Percentiles rank a stretch among this genome's conserved stretches.
phyloP scores from a whole-genome alignment of 2,797 vertebrate genomes.

The Mycteria americana region DNA sequence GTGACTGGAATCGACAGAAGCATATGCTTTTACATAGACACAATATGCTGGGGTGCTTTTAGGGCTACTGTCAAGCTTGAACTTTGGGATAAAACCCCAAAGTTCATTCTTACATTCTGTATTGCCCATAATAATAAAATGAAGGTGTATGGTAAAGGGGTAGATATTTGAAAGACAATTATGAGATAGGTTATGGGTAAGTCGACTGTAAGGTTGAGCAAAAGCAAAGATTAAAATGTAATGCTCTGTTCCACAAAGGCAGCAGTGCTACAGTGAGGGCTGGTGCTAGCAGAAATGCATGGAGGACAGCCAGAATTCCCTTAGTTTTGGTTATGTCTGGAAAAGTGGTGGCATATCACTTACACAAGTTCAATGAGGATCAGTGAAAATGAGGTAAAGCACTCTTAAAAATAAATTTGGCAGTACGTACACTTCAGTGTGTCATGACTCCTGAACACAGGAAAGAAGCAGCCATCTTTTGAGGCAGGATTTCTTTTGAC shows the following conservation, averaged over 20 bases:
- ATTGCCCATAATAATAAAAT: background rate
- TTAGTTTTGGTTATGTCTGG: background rate
- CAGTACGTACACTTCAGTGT: background rate
- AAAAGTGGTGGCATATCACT: background rate
- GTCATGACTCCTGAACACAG: background rate
- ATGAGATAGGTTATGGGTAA: background rate
- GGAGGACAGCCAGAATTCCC: background rate
- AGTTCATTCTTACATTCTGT: background rate
- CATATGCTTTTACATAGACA: background rate
- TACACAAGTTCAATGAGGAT: background rate
- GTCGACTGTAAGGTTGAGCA: fast-evolving
- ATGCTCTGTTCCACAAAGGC: background rate
- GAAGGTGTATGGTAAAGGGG: background rate
- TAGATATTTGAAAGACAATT: background rate
- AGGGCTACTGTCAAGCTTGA: background rate
- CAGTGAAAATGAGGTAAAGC: background rate
- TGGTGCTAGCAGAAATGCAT: background rate
- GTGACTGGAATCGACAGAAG: background rate
- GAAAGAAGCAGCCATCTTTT: background rate
- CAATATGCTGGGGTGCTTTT: background rate
- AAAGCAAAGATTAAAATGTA: background rate
- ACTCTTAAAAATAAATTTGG: slow-evolving; percentile 31
- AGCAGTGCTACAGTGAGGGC: background rate
- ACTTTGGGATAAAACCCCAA: background rate
- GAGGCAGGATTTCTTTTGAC: slow-evolving; percentile 24